Evolutionary conservation across 1,140 invertebrate species (phyloP).

Genomic region (Argopecten irradians): DNA sequence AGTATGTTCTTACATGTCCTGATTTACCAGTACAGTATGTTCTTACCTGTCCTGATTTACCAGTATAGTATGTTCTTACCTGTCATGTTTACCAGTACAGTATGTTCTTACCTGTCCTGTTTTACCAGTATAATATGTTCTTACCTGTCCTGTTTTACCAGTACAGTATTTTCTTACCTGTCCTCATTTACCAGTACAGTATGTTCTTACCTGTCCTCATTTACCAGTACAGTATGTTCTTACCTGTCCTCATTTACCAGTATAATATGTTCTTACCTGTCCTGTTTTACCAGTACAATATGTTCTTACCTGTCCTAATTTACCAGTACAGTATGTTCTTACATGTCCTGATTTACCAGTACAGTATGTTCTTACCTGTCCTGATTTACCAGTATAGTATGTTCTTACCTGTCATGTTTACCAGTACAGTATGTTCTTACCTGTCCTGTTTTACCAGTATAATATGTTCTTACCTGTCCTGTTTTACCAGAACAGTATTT

Average conservation of each 20-base stretch:
- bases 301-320: conserved; percentile 62
- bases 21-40: too few species aligned
- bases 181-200: too few species aligned
- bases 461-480: conserved; percentile 66
- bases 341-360: too few species aligned
- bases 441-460: conserved; percentile 64
- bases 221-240: conserved; percentile 68
- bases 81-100: too few species aligned
- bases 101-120: conserved; percentile 62
- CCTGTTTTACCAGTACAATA: conserved; percentile 66
- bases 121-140: conserved; percentile 62
- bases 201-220: conserved; percentile 62
- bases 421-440: conserved; percentile 56
- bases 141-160: conserved; percentile 67
- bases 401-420: too few species aligned
- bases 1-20: too few species aligned
- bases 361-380: conserved; percentile 59
- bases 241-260: too few species aligned
- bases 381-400: conserved; percentile 68
- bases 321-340: conserved; percentile 69
- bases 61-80: too few species aligned
- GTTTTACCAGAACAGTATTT: conserved; percentile 68
- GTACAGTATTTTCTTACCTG: too few species aligned
- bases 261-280: conserved; percentile 59
- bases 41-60: conserved; percentile 66